Evolutionary conservation across 2,113 vertebrate genomes (phyloP), one percentile per base, ranked within the genome.

Genomic region (Corythaeola cristata): DNA sequence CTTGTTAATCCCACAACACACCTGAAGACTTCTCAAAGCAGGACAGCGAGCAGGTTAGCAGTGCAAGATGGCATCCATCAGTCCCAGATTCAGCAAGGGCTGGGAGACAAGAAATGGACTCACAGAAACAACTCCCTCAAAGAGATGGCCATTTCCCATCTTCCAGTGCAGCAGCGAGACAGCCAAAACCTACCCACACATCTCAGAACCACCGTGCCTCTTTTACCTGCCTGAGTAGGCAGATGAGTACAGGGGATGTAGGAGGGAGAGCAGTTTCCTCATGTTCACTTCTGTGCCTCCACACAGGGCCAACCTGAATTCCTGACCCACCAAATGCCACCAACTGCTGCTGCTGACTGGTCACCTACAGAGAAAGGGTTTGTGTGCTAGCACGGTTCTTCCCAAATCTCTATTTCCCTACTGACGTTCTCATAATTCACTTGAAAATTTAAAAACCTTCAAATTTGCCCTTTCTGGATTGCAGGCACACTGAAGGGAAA

Each of bases 21-120:
- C n/a, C 53, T 49, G 12, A 55, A 55, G 12, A 35, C 8, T 15
- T 88, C 37, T 12, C 17, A 52, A 39, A 64, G 44, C 60, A 87
- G 32, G 45, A 8, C 33, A 78, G 14, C 3, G 18, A 88, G 75
- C 60, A 77, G n/a, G 44, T 71, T 5, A 58, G 49, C 53, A 49
- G 52, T 9, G 28, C 32, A 37, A 37, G n/a, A 59, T 0, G 0
- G 16, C 23, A 89, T 18, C 39, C 11, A 8, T 13, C 3, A 0
- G 35, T 8, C 59, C 45, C 11, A 9, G 6, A 33, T n/a, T 35
- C n/a, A 30, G 47, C 56, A 87, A 45, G 17, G 81, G 26, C n/a
- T 3, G 1, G 21, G 30, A 78, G 11, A 53, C 20, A 47, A 35
- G 47, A 60, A 53, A 1, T 14, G 1, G 12, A 72, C 23, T 19